Conservation (phyloP, 2,797 vertebrate species). For the Xenopus petersii region DNA sequence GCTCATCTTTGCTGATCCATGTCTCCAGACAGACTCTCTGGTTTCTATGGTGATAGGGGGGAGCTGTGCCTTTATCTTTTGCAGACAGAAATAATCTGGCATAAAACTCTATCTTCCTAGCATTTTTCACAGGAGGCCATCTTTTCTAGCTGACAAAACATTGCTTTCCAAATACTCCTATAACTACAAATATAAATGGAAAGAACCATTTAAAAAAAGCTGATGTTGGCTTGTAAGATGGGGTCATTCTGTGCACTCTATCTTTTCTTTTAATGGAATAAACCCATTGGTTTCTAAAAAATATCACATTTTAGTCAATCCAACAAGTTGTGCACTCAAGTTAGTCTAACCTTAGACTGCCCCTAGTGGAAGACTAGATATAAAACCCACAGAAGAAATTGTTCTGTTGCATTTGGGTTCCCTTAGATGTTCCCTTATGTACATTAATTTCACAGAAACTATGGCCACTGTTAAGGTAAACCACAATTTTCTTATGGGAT, state of each 20-base stretch:
- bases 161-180: neutral
- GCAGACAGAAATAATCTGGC: conserved; percentile 32
- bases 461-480: too few species aligned
- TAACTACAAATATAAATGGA: neutral
- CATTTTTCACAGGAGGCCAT: conserved; percentile 20
- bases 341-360: too few species aligned
- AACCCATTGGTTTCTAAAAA: conserved; percentile 7
- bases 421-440: too few species aligned
- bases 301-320: neutral
- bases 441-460: too few species aligned
- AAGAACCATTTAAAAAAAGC: neutral
- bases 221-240: conserved; percentile 5
- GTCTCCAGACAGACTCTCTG: conserved; percentile 51
- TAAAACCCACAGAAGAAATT: too few species aligned
- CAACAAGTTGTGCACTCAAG: too few species aligned
- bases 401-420: too few species aligned
- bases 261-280: conserved; percentile 1
- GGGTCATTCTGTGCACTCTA: neutral
- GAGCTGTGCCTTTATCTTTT: conserved; percentile 26
- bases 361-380: too few species aligned
- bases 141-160: conserved; percentile 27
- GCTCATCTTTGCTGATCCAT: conserved; percentile 39
- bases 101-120: conserved; percentile 13
- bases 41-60: conserved; percentile 53
- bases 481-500: too few species aligned